Percentiles rank a stretch among this genome's conserved stretches.
These are phyloP conservation scores for Promerops cafer DNA, from an alignment of 2,113 vertebrate species.

Conservation along the genomic window DNA sequence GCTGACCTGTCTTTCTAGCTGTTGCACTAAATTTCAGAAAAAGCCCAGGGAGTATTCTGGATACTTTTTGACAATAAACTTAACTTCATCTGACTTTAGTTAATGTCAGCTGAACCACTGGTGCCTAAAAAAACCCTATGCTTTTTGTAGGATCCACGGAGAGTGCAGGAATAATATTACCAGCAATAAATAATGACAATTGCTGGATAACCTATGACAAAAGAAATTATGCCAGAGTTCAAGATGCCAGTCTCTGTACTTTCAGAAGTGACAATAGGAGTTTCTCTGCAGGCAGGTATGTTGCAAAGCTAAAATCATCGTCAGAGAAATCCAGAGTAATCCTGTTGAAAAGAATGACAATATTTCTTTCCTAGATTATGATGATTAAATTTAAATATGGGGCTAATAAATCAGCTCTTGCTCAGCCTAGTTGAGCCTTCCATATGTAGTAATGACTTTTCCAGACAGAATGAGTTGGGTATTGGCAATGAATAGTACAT, in stretches of 20 bases:
- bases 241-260: background rate
- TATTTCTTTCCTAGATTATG: background rate
- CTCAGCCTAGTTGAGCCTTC: background rate
- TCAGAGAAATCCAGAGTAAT: background rate
- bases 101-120: background rate
- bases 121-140: background rate
- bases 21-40: background rate
- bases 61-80: background rate
- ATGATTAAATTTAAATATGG: background rate
- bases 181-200: background rate
- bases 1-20: background rate
- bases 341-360: background rate
- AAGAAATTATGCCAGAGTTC: background rate
- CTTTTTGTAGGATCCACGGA: background rate
- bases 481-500: background rate
- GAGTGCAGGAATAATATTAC: background rate
- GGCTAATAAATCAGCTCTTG: background rate
- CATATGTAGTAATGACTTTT: background rate
- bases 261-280: background rate
- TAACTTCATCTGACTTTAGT: background rate
- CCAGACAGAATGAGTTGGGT: background rate
- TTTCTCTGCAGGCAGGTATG: background rate
- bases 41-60: background rate
- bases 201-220: background rate
- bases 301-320: background rate